Evolutionary conservation across 2,797 vertebrate genomes (phyloP), one percentile per base, ranked within the genome.

Genomic region (Triplophysa bombifrons): DNA sequence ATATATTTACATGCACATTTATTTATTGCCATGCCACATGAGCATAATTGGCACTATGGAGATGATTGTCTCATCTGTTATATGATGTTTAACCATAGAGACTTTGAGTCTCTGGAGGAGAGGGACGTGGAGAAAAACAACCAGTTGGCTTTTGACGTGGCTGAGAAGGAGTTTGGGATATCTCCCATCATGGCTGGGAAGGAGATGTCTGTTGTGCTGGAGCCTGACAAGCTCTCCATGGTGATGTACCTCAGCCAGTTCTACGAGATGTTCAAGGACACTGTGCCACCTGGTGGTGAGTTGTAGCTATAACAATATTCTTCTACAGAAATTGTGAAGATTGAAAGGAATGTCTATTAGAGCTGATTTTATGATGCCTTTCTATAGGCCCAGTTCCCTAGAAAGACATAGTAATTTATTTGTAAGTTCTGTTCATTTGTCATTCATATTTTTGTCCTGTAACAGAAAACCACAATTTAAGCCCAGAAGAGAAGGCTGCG

Each of bases 191-290:
- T 99, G 97, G 99, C 98, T 1, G 98, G 98, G 86, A 97, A 97
- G 87, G 98, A 99, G 87, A 99, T 99, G 98, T 96, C 96, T 2
- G 95, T 93, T 0, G 97, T 99, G 1, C 95, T 95, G 17, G 98
- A 98, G 84, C 98, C 98, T 1, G 98, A 99, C 91, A 98, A 98
- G 61, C 93, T 99, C 44, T 98, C 96, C 0, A 99, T 99, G 98
- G 98, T 99, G 90, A 97, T 99, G 96, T 99, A 99, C 92, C 96
- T 99, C 91, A 98, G 95, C n/a, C 98, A 99, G 93, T 99, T 99
- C 93, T 98, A 99, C 1, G 97, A 99, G 93, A 99, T 99, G 97
- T 99, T 99, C 89, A 98, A 94, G 91, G 98, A 99, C 91, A 95
- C 94, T 38, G 91, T 98, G 84, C 94, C 96, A 78, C 95, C 96